Percentiles rank a stretch among this genome's conserved stretches.
These are phyloP conservation scores for Eupithecia insigniata DNA, from an alignment of 2,888 invertebrate genomes.

Conservation along the genomic window DNA sequence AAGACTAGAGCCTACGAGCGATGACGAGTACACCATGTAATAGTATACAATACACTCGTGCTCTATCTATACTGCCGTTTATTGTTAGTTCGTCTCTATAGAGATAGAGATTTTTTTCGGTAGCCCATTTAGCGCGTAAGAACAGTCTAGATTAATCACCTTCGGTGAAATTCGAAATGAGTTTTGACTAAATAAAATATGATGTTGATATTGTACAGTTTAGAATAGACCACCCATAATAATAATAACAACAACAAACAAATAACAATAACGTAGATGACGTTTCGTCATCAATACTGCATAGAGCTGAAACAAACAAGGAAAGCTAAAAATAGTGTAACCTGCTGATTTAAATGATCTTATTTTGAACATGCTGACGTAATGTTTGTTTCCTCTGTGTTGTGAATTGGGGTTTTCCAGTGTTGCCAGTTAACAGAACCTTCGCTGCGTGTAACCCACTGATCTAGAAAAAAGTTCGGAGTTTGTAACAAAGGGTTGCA, in stretches of 20 bases:
- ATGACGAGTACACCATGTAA: neutral
- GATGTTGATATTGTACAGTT: neutral
- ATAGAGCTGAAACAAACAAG: neutral
- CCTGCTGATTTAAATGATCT: neutral
- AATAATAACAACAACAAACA: neutral
- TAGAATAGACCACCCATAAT: neutral
- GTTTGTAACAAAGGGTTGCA: neutral
- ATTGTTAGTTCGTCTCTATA: too few species aligned
- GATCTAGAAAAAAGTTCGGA: neutral
- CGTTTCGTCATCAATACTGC: neutral
- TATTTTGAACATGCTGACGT: neutral
- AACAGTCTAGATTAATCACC: neutral
- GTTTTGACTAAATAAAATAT: neutral
- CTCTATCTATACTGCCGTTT: neutral
- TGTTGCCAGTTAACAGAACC: slow-evolving; percentile 4
- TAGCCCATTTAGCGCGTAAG: neutral
- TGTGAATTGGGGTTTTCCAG: neutral
- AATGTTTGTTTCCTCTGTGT: neutral
- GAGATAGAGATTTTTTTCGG: neutral
- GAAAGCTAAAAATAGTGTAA: neutral
- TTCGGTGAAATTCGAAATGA: neutral
- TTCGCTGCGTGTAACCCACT: neutral
- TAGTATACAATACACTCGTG: neutral
- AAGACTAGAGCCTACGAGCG: neutral
- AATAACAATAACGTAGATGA: neutral